Evolutionary conservation across 1,140 invertebrate species (phyloP), one percentile per base, ranked within the genome.

Genomic region (Helicoverpa armigera): DNA sequence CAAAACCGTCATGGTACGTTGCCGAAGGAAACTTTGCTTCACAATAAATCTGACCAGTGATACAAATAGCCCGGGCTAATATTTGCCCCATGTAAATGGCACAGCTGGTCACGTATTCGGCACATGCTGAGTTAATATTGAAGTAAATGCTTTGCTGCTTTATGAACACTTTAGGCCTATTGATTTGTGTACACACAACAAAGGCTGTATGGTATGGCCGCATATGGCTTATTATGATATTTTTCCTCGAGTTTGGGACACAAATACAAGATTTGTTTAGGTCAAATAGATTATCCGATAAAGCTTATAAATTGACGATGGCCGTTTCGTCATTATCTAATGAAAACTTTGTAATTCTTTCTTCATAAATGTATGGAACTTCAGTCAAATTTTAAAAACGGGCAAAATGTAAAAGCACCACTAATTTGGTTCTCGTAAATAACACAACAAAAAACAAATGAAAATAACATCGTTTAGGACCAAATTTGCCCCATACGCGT

Each of bases 1-100:
- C 79, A 70, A 84, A 85, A 83, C 84, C 78, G 84, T 83, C 83
- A 86, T 75, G 86, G 82, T 54, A 83, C 82, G 81, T 80, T 85
- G 82, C 69, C 58, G 63, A 31, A 60, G 58, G 61, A 81, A 82
- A 82, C 75, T 81, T 80, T 83, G 72, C 50, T 77, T 16, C 69
- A 80, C 80, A 67, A 84, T 83, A 85, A 86, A 86, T 86, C 79
- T 82, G 69, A 82, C 75, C 82, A 79, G 51, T 69, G 76, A 79
- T 79, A 79, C 76, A 79, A 56, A 70, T 79, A 79, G 14, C 18
- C 23, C 29, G 50, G 29, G 60, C 75, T 56, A 79, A 79, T 79
- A 79, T 79, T 56, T 69, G 50, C 65, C 31, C 31, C 65, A 69
- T 79, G 31, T 79, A 79, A 79, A 79, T 69, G 18, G 16, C 54